Conservation (phyloP, 2,797 vertebrate species). For the Sebastes steindachneri region DNA sequence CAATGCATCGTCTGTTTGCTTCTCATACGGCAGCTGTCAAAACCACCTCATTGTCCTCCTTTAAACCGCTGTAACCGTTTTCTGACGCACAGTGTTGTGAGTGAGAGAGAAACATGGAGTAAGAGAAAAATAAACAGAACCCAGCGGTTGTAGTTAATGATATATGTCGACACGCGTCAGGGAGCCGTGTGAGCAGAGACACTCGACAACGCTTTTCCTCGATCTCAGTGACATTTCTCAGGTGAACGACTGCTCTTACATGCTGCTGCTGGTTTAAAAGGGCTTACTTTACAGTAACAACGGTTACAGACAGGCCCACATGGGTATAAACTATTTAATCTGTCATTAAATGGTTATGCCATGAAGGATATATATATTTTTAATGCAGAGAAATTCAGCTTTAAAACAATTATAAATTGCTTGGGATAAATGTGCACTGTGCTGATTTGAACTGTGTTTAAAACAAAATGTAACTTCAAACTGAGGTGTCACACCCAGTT, state of each 20-base stretch:
- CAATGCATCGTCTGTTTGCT: not conserved
- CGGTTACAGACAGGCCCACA: not conserved
- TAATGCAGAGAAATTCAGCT: not conserved
- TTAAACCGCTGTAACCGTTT: not conserved
- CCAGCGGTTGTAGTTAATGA: not conserved
- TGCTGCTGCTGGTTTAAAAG: not conserved
- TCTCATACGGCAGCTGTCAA: not conserved
- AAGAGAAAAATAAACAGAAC: not conserved
- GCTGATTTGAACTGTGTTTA: not conserved
- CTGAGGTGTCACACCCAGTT: not conserved
- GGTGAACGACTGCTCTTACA: not conserved
- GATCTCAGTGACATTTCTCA: not conserved
- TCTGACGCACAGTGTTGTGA: not conserved
- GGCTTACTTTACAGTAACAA: not conserved
- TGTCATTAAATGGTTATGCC: not conserved
- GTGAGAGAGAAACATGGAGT: not conserved
- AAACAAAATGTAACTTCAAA: not conserved
- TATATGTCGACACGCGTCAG: not conserved
- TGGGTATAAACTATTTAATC: not conserved
- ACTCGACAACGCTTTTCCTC: not conserved
- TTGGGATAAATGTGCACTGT: not conserved
- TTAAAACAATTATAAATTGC: not conserved
- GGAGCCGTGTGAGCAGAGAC: not conserved
- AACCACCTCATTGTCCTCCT: not conserved
- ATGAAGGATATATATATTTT: not conserved